Conservation (phyloP, 2,888 invertebrate genomes). For the Brachypalpus laphriformis region DNA sequence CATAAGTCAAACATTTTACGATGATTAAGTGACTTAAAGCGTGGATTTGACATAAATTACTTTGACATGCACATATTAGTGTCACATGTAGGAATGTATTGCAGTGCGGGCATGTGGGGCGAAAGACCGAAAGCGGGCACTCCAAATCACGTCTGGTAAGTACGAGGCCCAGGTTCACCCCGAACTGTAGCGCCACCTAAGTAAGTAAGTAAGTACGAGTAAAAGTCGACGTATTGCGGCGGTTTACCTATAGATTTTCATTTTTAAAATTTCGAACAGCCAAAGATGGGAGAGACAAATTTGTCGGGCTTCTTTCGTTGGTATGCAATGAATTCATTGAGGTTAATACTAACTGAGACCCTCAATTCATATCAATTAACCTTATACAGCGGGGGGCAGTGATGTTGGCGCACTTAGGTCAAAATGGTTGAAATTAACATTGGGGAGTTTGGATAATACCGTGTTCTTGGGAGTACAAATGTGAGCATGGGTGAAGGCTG, state of each 20-base stretch:
- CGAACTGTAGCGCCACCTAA: too few relatives aligned
- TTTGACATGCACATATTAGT: slow-evolving; percentile 8
- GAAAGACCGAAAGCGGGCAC: neutral
- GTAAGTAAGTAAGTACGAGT: too few relatives aligned
- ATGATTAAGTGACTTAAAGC: slow-evolving; percentile 1
- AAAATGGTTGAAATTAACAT: slow-evolving; percentile 8
- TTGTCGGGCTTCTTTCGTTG: slow-evolving; percentile 1
- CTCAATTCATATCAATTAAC: slow-evolving; percentile 44
- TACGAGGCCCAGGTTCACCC: too few relatives aligned
- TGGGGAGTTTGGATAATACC: neutral
- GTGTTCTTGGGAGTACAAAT: neutral
- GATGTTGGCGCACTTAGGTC: slow-evolving; percentile 10
- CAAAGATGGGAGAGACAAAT: neutral
- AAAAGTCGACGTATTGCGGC: neutral
- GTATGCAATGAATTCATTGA: slow-evolving; percentile 16
- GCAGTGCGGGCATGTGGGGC: neutral
- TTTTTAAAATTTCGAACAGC: neutral
- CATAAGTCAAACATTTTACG: slow-evolving; percentile 21
- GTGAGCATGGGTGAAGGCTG: too few relatives aligned
- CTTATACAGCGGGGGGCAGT: neutral
- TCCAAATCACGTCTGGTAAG: neutral
- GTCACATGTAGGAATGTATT: neutral
- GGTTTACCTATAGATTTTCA: neutral
- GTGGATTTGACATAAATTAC: slow-evolving; percentile 33
- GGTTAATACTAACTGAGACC: slow-evolving; percentile 36